phyloP scores from a whole-genome alignment of 1,140 invertebrate genomes.

The Euborellia annulipes region DNA sequence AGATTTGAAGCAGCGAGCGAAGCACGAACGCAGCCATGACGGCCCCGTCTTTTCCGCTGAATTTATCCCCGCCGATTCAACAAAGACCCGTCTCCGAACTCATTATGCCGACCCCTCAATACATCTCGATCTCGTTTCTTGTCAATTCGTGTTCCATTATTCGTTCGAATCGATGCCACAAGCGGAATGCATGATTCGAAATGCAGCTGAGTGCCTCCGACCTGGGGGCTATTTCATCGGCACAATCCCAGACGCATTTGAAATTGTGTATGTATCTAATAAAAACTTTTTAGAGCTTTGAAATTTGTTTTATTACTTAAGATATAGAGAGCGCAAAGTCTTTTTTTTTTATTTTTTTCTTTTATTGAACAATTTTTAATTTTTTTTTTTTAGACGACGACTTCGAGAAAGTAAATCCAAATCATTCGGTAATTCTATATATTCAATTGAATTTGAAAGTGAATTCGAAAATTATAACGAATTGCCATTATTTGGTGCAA shows the following conservation, averaged over 20 bases:
- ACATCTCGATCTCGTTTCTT: constrained; percentile 80
- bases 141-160: constrained; percentile 96
- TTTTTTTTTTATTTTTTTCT: constrained; percentile 8
- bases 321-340: neutral
- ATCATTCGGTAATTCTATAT: constrained; percentile 78
- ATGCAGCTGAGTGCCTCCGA: constrained; percentile 75
- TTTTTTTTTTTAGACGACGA: constrained; percentile 30
- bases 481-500: constrained; percentile 83
- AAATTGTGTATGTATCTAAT: constrained; percentile 59
- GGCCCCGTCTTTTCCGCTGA: constrained; percentile 59
- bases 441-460: constrained; percentile 61
- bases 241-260: constrained; percentile 84
- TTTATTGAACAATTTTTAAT: constrained; percentile 3
- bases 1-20: constrained; percentile 20
- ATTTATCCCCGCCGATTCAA: constrained; percentile 84
- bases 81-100: constrained; percentile 53
- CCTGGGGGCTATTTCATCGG: constrained; percentile 92
- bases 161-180: constrained; percentile 86
- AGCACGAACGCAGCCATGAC: constrained; percentile 24
- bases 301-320: constrained; percentile 1
- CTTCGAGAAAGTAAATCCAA: constrained; percentile 40
- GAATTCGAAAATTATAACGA: constrained; percentile 39
- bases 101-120: constrained; percentile 55
- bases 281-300: neutral
- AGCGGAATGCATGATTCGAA: constrained; percentile 82